phyloP scores from a whole-genome alignment of 2,797 vertebrate genomes.

The Helostoma temminkii region DNA sequence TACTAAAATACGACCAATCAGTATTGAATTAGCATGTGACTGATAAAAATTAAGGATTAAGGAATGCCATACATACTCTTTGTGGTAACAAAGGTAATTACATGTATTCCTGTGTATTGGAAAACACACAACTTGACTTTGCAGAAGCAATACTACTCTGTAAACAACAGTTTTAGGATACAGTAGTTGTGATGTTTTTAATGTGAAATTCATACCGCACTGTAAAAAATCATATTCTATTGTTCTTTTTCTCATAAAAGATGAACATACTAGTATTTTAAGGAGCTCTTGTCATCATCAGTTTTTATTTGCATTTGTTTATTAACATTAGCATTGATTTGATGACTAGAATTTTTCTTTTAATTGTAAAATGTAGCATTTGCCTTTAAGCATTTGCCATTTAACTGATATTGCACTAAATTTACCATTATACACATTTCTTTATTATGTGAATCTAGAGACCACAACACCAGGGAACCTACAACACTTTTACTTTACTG shows the following conservation, averaged over 20 bases:
- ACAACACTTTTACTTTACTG: not conserved
- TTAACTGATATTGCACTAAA: not conserved
- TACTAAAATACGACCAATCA: constrained; percentile 44
- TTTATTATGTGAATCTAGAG: not conserved
- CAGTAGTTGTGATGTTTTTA: no score
- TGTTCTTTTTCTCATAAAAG: no score
- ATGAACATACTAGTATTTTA: no score
- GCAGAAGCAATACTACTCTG: not conserved
- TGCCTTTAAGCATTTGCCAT: no score
- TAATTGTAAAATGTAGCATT: no score
- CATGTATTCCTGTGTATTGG: constrained; percentile 3
- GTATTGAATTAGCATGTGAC: constrained; percentile 65
- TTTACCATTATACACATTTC: not conserved
- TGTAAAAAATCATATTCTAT: no score
- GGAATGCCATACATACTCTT: not conserved
- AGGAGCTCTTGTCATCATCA: no score
- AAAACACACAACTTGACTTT: not conserved
- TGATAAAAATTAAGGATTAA: constrained; percentile 30
- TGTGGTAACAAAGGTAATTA: not conserved
- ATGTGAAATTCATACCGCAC: no score
- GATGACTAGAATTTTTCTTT: no score
- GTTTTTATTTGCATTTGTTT: no score
- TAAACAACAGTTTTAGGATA: not conserved
- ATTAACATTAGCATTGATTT: no score
- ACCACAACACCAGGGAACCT: not conserved